phyloP scores from a whole-genome alignment of 1,140 invertebrate genomes.

The Lanistes nyassanus region DNA sequence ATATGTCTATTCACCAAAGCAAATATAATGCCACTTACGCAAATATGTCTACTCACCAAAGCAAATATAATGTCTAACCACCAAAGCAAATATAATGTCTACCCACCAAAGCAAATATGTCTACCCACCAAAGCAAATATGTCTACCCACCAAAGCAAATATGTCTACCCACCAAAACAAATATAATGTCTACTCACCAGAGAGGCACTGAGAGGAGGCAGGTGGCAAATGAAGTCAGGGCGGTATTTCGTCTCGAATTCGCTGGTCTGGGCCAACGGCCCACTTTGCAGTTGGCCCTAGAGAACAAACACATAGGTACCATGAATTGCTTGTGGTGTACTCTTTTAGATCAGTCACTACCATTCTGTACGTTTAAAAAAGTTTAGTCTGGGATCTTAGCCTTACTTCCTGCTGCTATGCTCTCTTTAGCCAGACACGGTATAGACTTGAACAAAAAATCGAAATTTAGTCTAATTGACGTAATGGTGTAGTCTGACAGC shows the following conservation, averaged over 20 bases:
- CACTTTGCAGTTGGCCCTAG: slow-evolving; percentile 34
- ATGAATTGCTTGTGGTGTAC: too few relatives aligned
- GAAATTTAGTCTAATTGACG: too few relatives aligned
- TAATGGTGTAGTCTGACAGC: too few relatives aligned
- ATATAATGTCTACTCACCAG: slow-evolving; percentile 37
- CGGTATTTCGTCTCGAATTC: slow-evolving; percentile 54
- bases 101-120: background rate
- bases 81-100: too few relatives aligned
- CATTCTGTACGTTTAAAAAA: too few relatives aligned
- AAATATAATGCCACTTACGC: background rate
- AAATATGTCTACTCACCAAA: background rate
- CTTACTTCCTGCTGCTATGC: too few relatives aligned
- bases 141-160: background rate
- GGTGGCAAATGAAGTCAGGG: slow-evolving; percentile 47
- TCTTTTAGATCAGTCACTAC: too few relatives aligned
- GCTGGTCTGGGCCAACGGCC: slow-evolving; percentile 51
- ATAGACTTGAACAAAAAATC: too few relatives aligned
- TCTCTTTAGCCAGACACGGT: too few relatives aligned
- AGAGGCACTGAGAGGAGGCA: slow-evolving; percentile 55
- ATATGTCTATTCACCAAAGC: too few relatives aligned
- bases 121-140: background rate
- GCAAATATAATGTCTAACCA: slow-evolving; percentile 24
- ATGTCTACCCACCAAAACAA: background rate
- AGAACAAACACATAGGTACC: too few relatives aligned
- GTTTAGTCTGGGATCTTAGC: too few relatives aligned